A percentile compares a stretch with the other conserved stretches of the same genome.
Conservation (phyloP, 1,140 invertebrate genomes). For the Drosophila nebulosa region DNA sequence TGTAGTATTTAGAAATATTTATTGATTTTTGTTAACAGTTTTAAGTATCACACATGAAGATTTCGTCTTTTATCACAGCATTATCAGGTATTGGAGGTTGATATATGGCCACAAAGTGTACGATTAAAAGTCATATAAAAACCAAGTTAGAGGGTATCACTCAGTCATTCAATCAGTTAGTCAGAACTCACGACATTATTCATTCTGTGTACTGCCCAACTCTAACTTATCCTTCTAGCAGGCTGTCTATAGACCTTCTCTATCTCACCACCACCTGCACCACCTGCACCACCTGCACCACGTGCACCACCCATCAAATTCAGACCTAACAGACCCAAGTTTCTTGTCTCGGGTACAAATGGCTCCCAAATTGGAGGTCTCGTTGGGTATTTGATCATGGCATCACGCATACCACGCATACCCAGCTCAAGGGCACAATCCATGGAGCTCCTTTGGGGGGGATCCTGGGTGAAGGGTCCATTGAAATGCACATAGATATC, state of each 20-base stretch:
- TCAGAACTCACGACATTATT: too few species aligned
- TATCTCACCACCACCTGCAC: background rate
- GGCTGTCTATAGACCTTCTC: background rate
- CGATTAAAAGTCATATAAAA: background rate
- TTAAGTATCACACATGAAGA: background rate
- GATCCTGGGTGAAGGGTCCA: constrained; percentile 52
- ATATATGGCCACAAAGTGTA: background rate
- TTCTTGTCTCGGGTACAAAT: constrained; percentile 42
- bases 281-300: background rate
- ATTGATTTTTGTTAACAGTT: background rate
- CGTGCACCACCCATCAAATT: too few species aligned
- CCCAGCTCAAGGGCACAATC: constrained; percentile 54
- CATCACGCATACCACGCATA: constrained; percentile 59
- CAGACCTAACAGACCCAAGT: constrained; percentile 31
- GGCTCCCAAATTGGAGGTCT: constrained; percentile 48
- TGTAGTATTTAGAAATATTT: background rate
- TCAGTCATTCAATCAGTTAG: too few species aligned
- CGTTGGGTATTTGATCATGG: constrained; percentile 31
- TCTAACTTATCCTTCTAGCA: background rate
- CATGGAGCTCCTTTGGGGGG: constrained; percentile 36
- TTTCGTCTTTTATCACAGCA: background rate
- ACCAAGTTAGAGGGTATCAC: too few species aligned
- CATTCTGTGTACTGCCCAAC: too few species aligned
- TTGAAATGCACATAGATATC: constrained; percentile 69
- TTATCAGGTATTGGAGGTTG: background rate